Evolutionary conservation across 2,797 vertebrate species (phyloP).

Genomic region (Taeniopygia guttata): DNA sequence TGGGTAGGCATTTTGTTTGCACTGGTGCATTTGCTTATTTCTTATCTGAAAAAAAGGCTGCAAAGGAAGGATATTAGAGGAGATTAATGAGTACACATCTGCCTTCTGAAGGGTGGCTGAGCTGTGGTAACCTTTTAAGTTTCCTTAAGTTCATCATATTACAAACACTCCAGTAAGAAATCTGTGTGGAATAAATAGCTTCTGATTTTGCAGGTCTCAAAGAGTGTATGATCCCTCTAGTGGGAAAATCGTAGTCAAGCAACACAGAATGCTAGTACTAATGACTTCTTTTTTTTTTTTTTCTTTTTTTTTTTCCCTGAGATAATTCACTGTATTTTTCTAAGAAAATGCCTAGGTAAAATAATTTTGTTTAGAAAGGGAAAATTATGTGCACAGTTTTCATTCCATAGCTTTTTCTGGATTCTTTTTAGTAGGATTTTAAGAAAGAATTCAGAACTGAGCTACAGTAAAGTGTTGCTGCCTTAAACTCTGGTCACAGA

Average conservation of each 20-base stretch:
- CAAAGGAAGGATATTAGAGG: fast-evolving
- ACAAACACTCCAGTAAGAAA: neutral
- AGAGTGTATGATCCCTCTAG: neutral
- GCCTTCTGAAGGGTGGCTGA: neutral
- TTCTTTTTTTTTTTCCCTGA: neutral
- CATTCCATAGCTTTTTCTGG: neutral
- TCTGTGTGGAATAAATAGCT: neutral
- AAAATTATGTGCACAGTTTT: neutral
- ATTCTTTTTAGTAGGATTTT: neutral
- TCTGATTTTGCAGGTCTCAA: neutral
- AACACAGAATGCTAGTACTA: neutral
- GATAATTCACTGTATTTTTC: neutral
- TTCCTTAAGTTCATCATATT: neutral
- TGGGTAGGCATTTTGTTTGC: neutral
- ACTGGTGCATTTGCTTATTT: neutral
- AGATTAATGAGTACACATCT: neutral
- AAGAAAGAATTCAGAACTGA: neutral
- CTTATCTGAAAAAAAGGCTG: neutral
- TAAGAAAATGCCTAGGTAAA: neutral
- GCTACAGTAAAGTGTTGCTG: neutral
- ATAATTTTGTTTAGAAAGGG: neutral
- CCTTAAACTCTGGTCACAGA: neutral
- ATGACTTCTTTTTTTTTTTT: neutral
- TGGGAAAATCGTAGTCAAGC: neutral
- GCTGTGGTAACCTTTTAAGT: neutral